Percentiles rank a stretch among this genome's conserved stretches.
Conservation (phyloP, 1,140 invertebrate genomes). For the Parapsyche elsis region DNA sequence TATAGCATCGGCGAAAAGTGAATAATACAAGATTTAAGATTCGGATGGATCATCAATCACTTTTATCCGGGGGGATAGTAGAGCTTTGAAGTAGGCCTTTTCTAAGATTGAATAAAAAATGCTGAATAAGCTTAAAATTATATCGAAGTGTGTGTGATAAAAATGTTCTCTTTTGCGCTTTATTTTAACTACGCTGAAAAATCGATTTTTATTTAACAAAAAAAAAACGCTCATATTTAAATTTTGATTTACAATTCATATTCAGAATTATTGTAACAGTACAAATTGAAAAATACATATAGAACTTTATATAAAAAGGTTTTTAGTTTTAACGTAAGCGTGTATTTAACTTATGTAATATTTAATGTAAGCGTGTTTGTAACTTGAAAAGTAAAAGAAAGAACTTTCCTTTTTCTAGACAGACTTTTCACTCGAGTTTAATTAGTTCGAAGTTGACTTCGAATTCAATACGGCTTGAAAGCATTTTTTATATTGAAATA, state of each 20-base stretch:
- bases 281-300: too few species aligned
- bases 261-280: too few species aligned
- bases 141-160: not conserved
- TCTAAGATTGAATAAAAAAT: constrained; percentile 32
- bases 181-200: too few species aligned
- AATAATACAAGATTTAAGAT: constrained; percentile 32
- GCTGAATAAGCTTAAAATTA: constrained; percentile 32
- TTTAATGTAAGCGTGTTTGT: too few species aligned
- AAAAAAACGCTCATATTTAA: too few species aligned
- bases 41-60: constrained; percentile 33
- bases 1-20: constrained; percentile 31
- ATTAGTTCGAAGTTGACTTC: not conserved
- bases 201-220: too few species aligned
- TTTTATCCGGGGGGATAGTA: constrained; percentile 30
- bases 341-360: too few species aligned
- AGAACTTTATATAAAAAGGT: too few species aligned
- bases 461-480: constrained; percentile 8
- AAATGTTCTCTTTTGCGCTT: not conserved
- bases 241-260: too few species aligned
- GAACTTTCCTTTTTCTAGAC: not conserved
- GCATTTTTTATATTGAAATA: too few species aligned
- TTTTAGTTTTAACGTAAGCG: too few species aligned
- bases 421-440: constrained; percentile 1
- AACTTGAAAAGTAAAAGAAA: too few species aligned
- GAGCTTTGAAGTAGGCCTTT: constrained; percentile 16